Evolutionary conservation across 2,113 vertebrate genomes (phyloP).

Genomic region (Tinamus guttatus): DNA sequence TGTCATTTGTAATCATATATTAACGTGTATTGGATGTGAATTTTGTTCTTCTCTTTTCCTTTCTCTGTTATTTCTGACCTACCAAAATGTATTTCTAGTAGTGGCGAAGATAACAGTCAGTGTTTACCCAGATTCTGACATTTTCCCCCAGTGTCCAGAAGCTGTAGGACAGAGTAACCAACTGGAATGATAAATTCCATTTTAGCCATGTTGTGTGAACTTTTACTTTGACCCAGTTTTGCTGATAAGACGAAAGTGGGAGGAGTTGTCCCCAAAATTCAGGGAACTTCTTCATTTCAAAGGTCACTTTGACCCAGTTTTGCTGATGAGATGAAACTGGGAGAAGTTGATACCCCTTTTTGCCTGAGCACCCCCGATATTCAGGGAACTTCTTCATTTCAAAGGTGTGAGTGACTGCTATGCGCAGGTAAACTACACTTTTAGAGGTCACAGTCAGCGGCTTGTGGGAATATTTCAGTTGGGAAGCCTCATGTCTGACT

Average conservation of each 20-base stretch:
- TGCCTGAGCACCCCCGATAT: neutral
- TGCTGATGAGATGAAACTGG: no score
- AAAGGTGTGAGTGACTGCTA: neutral
- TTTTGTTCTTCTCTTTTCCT: neutral
- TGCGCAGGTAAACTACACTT: neutral
- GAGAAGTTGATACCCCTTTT: no score
- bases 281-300: no score
- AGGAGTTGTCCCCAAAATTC: no score
- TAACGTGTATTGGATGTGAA: neutral
- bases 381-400: neutral
- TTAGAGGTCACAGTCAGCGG: neutral
- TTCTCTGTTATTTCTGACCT: neutral
- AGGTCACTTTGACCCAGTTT: no score
- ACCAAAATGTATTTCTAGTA: neutral
- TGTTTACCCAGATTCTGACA: neutral
- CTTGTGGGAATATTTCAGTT: neutral
- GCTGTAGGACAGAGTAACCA: neutral
- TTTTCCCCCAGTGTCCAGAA: neutral
- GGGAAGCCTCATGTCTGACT: neutral
- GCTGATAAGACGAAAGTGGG: no score
- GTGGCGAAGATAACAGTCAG: neutral
- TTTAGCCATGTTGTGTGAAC: neutral
- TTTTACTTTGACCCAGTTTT: neutral
- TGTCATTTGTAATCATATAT: neutral
- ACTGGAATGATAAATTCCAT: neutral